These are phyloP conservation scores for Ataeniobius toweri DNA, from an alignment of 2,797 vertebrate species.

Conservation along the genomic window DNA sequence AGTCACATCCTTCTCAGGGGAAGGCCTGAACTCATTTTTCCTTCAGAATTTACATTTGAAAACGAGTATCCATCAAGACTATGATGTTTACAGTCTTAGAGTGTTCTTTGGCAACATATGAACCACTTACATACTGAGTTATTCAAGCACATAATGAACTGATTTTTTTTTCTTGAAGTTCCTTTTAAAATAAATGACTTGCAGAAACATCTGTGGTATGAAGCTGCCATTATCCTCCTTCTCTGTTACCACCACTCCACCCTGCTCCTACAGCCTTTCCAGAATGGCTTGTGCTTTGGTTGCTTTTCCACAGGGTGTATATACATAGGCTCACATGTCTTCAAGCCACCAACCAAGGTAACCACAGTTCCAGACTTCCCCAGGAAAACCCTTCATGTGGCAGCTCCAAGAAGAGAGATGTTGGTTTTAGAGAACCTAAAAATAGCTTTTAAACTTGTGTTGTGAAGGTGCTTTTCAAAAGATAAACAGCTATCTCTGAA, in stretches of 20 bases:
- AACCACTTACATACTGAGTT: background rate
- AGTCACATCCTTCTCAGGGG: background rate
- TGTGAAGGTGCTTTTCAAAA: conserved; percentile 17
- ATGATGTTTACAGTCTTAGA: conserved; percentile 16
- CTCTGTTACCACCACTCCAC: conserved; percentile 7
- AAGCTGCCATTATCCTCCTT: conserved; percentile 37
- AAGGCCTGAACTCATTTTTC: background rate
- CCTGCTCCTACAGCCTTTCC: conserved; percentile 19
- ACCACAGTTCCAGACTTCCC: conserved; percentile 58
- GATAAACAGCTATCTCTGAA: conserved; percentile 7
- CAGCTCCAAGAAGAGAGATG: conserved; percentile 4
- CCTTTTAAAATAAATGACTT: conserved; percentile 38
- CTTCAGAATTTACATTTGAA: background rate
- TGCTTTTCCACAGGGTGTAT: conserved; percentile 44
- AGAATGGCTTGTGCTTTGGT: conserved; percentile 58
- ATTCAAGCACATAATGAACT: background rate
- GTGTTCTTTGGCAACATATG: conserved; percentile 25
- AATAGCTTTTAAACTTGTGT: conserved; percentile 39
- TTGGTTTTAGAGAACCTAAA: conserved; percentile 34
- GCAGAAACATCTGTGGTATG: conserved; percentile 60
- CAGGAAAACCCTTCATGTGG: conserved; percentile 54
- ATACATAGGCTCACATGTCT: conserved; percentile 49
- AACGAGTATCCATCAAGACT: background rate
- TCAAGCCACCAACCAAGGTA: conserved; percentile 64
- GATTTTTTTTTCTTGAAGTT: background rate